Base-by-base conservation (phyloP, 1,140 invertebrate species). In the Dolichoris vasculosae region DNA sequence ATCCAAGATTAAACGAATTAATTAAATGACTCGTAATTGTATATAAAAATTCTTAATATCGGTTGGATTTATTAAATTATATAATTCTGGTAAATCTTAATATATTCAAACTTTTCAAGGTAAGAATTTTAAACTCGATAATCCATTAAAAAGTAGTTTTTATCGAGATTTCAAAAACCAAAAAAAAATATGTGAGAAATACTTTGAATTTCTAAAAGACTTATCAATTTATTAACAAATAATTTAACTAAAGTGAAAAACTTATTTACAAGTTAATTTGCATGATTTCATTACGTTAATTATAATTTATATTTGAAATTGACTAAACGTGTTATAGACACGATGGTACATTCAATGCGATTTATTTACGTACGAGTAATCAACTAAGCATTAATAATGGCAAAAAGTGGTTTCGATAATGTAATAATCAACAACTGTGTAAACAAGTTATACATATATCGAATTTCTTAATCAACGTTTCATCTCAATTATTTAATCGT, bases 391-490 rank as follows among this genome's bases (percentile, higher is more conserved):
- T 35, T 59, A 35, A 59, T 51, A 38, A 55, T 32, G 2, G 17
- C 38, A 78, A 48, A 78, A 75, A 46, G 38, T 23, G 13, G 69
- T 73, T 46, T 78, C 20, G 46, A 59, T 59, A 78, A 78, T 26
- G 40, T 23, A 59, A 59, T 38, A 59, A 78, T 35, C 17, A 55
- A 78, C 20, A 78, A 78, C 30, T 26, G 23, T 32, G 32, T 23
- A 59, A 55, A 71, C 35, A 40, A 23, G 9, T 71, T 38, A 9
- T 23, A 40, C 17, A 17, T 71, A 40, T 23, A 71, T 69, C 38
- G 13, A 69, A 13, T 17, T 38, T 17, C 32, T 9, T 69, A 38
- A 69, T 35, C 30, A n/a, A 4, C 32, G 15, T 38, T 35, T 32
- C 15, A 69, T 40, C 35, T 4, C 26, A 59, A 59, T 26, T 59